phyloP scores from a whole-genome alignment of 2,113 vertebrate genomes.

The Eupsittula cactorum region DNA sequence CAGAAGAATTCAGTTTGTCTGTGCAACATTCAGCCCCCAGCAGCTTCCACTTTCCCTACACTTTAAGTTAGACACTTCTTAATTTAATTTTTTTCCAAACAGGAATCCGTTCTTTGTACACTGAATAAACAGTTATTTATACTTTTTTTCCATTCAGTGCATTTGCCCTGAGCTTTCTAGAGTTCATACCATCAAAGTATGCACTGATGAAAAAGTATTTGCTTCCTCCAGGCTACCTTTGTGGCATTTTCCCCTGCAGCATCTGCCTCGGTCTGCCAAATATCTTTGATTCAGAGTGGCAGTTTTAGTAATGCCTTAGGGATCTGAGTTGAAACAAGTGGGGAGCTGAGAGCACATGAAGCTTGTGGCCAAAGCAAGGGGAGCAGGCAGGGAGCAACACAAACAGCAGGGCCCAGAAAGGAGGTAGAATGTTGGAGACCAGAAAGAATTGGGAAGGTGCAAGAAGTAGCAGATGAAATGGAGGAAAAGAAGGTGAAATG shows the following conservation, averaged over 20 bases:
- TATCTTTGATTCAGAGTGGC: neutral
- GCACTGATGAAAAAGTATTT: neutral
- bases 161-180: neutral
- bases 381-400: neutral
- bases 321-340: fast-evolving
- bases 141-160: neutral
- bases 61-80: neutral
- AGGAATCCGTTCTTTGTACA: neutral
- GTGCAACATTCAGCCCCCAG: neutral
- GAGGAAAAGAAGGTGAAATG: neutral
- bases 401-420: neutral
- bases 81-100: neutral
- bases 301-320: neutral
- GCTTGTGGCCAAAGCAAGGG: too few species aligned
- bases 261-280: neutral
- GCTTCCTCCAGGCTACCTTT: neutral
- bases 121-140: neutral
- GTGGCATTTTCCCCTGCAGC: neutral
- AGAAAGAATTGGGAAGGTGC: neutral
- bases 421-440: neutral
- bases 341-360: neutral
- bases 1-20: neutral
- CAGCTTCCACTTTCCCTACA: neutral
- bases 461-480: neutral
- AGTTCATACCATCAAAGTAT: neutral